Percentiles rank a stretch among this genome's conserved stretches.
Conservation (phyloP, 2,888 invertebrate species). For the Rhingia campestris region DNA sequence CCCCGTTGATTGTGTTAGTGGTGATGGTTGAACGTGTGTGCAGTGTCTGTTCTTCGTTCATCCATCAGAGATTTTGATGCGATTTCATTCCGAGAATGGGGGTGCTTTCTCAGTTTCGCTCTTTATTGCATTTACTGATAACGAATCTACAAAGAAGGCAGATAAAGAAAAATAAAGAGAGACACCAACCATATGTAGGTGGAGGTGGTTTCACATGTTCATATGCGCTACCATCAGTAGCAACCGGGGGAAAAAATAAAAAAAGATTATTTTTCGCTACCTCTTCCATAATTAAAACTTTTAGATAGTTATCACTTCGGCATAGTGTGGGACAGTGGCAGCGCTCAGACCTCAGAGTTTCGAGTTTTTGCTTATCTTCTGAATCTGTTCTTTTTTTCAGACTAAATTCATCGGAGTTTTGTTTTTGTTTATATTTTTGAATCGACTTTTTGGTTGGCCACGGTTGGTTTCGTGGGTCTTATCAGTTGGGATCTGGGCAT, state of each 20-base stretch:
- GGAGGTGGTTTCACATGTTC: conserved; percentile 44
- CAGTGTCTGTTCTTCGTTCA: conserved; percentile 25
- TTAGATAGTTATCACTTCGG: conserved; percentile 65
- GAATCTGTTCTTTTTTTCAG: conserved; percentile 17
- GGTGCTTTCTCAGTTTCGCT: conserved; percentile 57
- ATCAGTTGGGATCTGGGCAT: conserved; percentile 59
- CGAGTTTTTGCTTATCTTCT: conserved; percentile 52
- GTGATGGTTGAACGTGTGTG: neutral
- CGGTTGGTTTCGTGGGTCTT: conserved; percentile 63
- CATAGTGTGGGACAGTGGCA: conserved; percentile 69
- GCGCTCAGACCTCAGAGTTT: conserved; percentile 54
- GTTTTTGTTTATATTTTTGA: conserved; percentile 46
- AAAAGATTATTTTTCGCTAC: conserved; percentile 48
- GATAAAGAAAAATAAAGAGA: conserved; percentile 28
- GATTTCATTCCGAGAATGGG: conserved; percentile 69
- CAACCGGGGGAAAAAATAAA: conserved; percentile 3
- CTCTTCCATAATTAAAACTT: conserved; percentile 73
- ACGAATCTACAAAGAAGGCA: conserved; percentile 46
- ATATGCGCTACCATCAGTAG: conserved; percentile 46
- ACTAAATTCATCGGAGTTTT: conserved; percentile 6
- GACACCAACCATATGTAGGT: conserved; percentile 35
- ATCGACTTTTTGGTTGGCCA: conserved; percentile 44
- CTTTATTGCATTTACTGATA: conserved; percentile 71
- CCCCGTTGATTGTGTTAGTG: conserved; percentile 57
- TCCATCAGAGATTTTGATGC: conserved; percentile 36